Evolutionary conservation across 2,888 invertebrate genomes (phyloP).

Genomic region (Drosophila multiciliata): DNA sequence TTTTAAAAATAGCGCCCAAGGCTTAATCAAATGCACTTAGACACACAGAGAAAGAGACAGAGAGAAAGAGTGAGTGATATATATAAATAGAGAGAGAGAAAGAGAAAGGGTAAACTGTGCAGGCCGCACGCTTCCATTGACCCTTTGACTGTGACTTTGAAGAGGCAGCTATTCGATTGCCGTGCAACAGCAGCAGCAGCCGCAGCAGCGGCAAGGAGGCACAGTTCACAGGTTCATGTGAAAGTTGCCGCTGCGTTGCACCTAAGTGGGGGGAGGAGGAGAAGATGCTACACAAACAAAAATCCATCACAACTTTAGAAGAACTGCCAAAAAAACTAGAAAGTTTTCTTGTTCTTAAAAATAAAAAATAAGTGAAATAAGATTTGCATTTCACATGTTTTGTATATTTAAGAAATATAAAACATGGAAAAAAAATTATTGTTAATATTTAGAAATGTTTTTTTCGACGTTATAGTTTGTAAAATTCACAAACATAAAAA

Average conservation of each 20-base stretch:
- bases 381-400: no score
- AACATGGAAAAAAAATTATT: no score
- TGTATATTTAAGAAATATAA: no score
- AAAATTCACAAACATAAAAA: not conserved
- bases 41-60: not conserved
- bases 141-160: conserved; percentile 50
- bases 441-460: no score
- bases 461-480: not conserved
- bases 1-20: conserved; percentile 77
- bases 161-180: conserved; percentile 23
- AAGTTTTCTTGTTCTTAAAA: not conserved
- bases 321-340: not conserved
- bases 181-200: conserved; percentile 13
- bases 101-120: not conserved
- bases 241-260: conserved; percentile 70
- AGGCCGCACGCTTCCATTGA: conserved; percentile 71
- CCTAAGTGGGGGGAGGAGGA: conserved; percentile 17
- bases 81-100: not conserved
- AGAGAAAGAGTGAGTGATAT: not conserved
- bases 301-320: not conserved
- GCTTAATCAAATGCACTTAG: conserved; percentile 71
- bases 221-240: conserved; percentile 78
- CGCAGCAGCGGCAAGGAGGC: conserved; percentile 7
- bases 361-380: not conserved
- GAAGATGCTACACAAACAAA: not conserved